Percentiles rank a stretch among this genome's conserved stretches.
Conservation (phyloP, 2,797 vertebrate species). For the Anolis apletophallus region DNA sequence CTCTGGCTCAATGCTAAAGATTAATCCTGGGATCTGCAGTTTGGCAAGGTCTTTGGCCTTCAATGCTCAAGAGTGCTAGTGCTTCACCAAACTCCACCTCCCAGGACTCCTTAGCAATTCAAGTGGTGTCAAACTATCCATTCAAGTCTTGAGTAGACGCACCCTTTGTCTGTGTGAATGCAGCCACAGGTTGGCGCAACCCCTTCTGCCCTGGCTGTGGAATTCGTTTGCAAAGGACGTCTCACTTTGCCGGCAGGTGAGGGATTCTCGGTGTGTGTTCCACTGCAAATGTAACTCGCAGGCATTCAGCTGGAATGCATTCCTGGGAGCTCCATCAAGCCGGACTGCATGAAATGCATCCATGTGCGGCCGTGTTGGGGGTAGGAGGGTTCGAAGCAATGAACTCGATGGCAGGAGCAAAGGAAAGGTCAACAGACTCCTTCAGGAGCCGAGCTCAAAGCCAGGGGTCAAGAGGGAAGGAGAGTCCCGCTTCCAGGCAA, state of each 20-base stretch:
- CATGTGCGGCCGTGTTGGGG: neutral
- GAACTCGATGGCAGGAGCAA: constrained; percentile 3
- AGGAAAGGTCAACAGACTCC: constrained; percentile 12
- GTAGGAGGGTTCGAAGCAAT: neutral
- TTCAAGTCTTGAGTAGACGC: too few species aligned
- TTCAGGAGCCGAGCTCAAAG: neutral
- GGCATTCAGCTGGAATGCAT: constrained; percentile 8
- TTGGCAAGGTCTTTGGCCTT: too few species aligned
- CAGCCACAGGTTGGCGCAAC: neutral
- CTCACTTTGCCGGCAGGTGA: constrained; percentile 1
- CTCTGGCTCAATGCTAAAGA: too few species aligned
- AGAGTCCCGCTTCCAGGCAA: neutral
- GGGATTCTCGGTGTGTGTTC: constrained; percentile 28
- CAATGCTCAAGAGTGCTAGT: too few species aligned
- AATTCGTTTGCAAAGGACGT: neutral
- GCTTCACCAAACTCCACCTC: too few species aligned
- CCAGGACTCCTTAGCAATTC: too few species aligned
- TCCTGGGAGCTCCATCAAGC: constrained; percentile 1
- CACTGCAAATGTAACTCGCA: neutral
- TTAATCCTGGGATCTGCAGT: too few species aligned
- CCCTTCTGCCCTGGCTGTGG: neutral
- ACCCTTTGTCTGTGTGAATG: neutral
- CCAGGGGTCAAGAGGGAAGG: neutral
- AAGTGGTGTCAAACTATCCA: too few species aligned
- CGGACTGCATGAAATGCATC: neutral